A percentile compares a stretch with the other conserved stretches of the same genome.
phyloP scores from a whole-genome alignment of 2,888 invertebrate species.

The Watsonalla binaria region DNA sequence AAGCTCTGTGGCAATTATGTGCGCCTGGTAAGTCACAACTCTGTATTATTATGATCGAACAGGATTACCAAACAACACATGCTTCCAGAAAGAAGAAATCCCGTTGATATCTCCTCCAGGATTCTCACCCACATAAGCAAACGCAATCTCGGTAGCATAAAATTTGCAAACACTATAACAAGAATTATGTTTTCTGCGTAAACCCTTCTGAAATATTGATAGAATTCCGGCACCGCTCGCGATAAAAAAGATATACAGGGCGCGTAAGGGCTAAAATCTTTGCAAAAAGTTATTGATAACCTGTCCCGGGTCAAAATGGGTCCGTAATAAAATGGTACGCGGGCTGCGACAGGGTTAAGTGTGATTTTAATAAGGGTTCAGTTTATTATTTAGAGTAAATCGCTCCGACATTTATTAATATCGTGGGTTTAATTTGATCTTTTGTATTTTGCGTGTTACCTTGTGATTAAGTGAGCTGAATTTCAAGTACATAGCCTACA shows the following conservation, averaged over 20 bases:
- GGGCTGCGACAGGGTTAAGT: constrained; percentile 19
- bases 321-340: constrained; percentile 8
- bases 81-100: background rate
- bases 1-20: no score
- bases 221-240: constrained; percentile 16
- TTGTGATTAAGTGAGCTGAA: background rate
- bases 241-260: constrained; percentile 37
- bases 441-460: no score
- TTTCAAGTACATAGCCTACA: background rate
- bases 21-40: no score
- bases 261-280: constrained; percentile 24
- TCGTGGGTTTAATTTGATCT: background rate
- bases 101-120: background rate
- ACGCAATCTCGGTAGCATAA: constrained; percentile 38
- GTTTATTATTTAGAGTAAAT: constrained; percentile 7
- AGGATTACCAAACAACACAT: background rate
- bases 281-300: constrained; percentile 36
- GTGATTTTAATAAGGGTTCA: constrained; percentile 20
- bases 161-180: constrained; percentile 42
- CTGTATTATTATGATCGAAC: background rate
- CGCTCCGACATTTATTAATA: constrained; percentile 9
- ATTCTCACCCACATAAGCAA: constrained; percentile 5
- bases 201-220: constrained; percentile 42
- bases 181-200: constrained; percentile 37
- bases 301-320: constrained; percentile 10